phyloP scores from a whole-genome alignment of 2,888 invertebrate species.

The Salticus scenicus region DNA sequence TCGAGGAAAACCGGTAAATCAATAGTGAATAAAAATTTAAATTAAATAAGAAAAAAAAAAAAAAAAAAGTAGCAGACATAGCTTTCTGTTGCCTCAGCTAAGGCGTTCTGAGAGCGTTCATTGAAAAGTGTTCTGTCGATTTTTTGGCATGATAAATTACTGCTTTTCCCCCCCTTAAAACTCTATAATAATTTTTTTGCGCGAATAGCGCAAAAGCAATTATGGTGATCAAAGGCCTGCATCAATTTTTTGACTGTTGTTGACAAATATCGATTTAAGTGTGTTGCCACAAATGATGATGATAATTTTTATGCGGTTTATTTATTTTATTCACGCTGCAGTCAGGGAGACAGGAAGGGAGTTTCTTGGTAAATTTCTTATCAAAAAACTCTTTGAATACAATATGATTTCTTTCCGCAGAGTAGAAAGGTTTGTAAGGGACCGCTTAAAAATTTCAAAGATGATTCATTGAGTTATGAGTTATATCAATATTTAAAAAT shows the following conservation, averaged over 20 bases:
- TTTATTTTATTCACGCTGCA: background rate
- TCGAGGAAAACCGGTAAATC: constrained; percentile 45
- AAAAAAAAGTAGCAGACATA: constrained; percentile 10
- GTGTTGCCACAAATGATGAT: constrained; percentile 15
- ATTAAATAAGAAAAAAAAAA: constrained; percentile 30
- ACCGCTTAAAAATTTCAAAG: background rate
- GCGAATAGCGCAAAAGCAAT: constrained; percentile 15
- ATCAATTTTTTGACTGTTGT: constrained; percentile 27
- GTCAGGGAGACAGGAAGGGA: background rate
- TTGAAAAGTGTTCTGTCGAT: constrained; percentile 17
- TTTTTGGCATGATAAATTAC: constrained; percentile 22
- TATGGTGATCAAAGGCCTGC: constrained; percentile 14
- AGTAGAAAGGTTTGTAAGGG: background rate
- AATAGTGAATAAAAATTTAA: constrained; percentile 56
- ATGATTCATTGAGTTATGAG: too few species aligned
- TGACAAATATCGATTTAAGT: constrained; percentile 16
- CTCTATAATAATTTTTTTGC: constrained; percentile 22
- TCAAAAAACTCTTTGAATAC: background rate
- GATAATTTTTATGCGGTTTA: constrained; percentile 10
- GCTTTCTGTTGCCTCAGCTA: constrained; percentile 1
- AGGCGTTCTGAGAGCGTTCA: background rate
- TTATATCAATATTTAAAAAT: too few species aligned
- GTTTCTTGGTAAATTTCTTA: background rate
- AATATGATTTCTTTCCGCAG: background rate
- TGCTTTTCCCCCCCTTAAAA: constrained; percentile 19